Evolutionary conservation across 2,113 vertebrate species (phyloP).

Genomic region (Apodemus sylvaticus): DNA sequence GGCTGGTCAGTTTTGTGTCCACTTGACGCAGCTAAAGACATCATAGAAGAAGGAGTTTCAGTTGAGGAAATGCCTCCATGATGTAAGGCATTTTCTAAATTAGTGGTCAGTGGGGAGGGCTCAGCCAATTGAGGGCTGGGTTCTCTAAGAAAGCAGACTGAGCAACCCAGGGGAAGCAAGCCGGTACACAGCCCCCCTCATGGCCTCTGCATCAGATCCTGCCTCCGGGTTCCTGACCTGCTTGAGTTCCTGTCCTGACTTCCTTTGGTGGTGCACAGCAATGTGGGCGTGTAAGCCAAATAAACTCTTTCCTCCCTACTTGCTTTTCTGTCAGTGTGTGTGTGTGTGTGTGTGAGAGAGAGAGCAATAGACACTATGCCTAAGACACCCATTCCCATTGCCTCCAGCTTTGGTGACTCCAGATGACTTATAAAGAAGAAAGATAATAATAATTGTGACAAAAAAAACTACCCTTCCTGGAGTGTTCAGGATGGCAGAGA

Average conservation of each 20-base stretch:
- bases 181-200: not conserved
- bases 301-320: not conserved
- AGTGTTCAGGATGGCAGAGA: not conserved
- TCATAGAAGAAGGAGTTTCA: not conserved
- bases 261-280: not conserved
- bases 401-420: not conserved
- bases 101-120: not conserved
- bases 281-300: not conserved
- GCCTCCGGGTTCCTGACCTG: not conserved
- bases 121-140: not conserved
- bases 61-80: not conserved
- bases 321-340: not conserved
- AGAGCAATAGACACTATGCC: not conserved
- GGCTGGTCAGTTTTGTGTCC: not conserved
- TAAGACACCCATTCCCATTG: not conserved
- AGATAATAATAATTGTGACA: not conserved
- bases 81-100: not conserved
- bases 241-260: not conserved
- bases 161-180: not conserved
- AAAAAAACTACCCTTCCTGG: rapidly evolving
- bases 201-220: not conserved
- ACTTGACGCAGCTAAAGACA: not conserved
- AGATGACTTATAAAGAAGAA: not conserved
- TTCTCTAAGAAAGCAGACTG: not conserved
- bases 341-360: too few relatives aligned